phyloP scores from a whole-genome alignment of 2,113 vertebrate species.

The Phrynocephalus versicolor region DNA sequence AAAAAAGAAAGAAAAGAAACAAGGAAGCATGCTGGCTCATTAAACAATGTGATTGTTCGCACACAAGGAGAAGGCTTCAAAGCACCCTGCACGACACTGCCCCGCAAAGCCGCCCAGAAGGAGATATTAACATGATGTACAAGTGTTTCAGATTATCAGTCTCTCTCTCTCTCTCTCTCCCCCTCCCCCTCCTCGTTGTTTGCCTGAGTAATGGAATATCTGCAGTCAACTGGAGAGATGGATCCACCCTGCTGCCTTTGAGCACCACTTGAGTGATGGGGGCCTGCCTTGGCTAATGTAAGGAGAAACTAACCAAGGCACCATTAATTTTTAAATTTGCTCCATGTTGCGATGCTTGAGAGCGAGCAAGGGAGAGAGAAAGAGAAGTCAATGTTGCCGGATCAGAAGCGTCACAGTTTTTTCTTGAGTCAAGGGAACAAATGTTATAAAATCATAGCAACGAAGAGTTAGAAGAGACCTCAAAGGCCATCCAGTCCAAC shows the following conservation, averaged over 20 bases:
- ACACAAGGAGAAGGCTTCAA: conserved; percentile 39
- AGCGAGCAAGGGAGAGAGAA: conserved; percentile 37
- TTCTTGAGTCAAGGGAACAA: no score
- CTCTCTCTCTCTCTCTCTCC: conserved; percentile 11
- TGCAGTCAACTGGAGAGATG: conserved; percentile 70
- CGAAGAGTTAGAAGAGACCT: no score
- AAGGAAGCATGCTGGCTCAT: conserved; percentile 48
- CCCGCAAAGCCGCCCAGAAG: conserved; percentile 4
- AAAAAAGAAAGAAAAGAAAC: conserved; percentile 9
- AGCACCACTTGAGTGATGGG: conserved; percentile 61
- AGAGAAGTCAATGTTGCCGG: not conserved
- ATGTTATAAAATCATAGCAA: no score
- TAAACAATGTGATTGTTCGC: conserved; percentile 48
- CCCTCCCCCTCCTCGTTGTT: conserved; percentile 9
- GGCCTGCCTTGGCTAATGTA: conserved; percentile 61
- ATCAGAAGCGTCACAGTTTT: no score
- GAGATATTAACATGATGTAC: conserved; percentile 33
- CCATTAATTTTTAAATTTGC: conserved; percentile 68
- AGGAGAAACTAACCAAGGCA: conserved; percentile 54
- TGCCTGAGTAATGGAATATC: conserved; percentile 47
- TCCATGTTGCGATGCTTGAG: conserved; percentile 55
- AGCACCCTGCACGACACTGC: conserved; percentile 28
- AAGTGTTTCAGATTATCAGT: conserved; percentile 31
- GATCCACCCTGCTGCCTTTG: conserved; percentile 53
- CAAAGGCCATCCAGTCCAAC: no score